These are phyloP conservation scores for Leucopsar rothschildi DNA, from an alignment of 2,113 vertebrate genomes.

Conservation along the genomic window DNA sequence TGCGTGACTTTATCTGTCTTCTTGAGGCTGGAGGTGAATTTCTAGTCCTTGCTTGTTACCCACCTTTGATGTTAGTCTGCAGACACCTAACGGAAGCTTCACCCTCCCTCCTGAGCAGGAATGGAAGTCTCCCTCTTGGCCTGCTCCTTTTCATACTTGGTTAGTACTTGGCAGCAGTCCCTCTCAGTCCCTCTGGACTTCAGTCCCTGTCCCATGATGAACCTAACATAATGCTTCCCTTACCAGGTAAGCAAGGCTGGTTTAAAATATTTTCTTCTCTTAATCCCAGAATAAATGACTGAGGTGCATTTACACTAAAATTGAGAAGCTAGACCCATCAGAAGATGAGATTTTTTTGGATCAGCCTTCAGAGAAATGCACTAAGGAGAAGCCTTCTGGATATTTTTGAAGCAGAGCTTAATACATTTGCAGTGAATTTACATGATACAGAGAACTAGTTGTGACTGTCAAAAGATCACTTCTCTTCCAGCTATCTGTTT, in stretches of 20 bases:
- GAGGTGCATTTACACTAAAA: background rate
- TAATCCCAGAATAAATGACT: background rate
- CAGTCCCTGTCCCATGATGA: background rate
- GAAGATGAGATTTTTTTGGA: background rate
- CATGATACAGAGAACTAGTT: background rate
- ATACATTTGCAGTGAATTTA: background rate
- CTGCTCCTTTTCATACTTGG: background rate
- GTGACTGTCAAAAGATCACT: background rate
- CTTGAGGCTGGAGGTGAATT: background rate
- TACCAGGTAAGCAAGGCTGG: background rate
- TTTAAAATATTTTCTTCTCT: background rate
- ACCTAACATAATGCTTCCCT: background rate
- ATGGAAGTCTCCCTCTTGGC: background rate
- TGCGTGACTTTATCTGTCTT: background rate
- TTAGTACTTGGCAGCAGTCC: background rate
- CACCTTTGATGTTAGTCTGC: background rate
- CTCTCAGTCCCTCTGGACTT: background rate
- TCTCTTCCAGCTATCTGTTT: background rate
- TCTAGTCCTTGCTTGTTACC: background rate
- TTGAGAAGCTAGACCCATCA: background rate
- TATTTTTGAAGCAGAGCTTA: background rate
- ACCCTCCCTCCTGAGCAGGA: background rate
- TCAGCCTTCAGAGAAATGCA: background rate
- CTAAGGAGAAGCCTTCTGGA: background rate
- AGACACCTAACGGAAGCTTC: background rate